phyloP scores from a whole-genome alignment of 2,113 vertebrate species.

The Connochaetes taurinus region DNA sequence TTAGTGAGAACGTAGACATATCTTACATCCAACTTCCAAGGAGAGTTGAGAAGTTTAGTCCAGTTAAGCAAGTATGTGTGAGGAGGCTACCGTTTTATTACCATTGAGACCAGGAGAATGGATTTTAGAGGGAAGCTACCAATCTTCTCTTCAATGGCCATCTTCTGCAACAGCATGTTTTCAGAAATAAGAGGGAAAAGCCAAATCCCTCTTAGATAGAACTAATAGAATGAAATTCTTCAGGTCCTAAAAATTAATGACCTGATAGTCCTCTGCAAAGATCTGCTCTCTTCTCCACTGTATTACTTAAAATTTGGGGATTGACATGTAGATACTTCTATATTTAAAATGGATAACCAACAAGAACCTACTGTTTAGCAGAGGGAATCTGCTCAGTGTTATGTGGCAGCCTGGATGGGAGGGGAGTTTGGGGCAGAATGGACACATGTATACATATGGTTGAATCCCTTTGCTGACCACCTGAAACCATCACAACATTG shows the following conservation, averaged over 20 bases:
- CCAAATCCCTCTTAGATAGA: neutral
- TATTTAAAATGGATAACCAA: neutral
- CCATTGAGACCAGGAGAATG: too few relatives aligned
- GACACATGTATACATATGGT: neutral
- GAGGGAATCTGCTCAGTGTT: neutral
- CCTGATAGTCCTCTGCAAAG: neutral
- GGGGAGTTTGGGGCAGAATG: neutral
- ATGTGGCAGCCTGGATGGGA: neutral
- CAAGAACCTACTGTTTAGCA: neutral
- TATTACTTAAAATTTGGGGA: neutral
- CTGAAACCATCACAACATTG: neutral
- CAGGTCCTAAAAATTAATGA: neutral
- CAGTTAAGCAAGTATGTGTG: too few relatives aligned
- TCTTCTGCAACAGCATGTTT: neutral
- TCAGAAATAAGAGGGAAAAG: neutral
- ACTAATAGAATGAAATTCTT: neutral
- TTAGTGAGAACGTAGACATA: rapidly evolving
- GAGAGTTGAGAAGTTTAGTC: neutral
- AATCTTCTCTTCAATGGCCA: neutral
- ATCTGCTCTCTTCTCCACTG: neutral
- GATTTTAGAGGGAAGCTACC: neutral
- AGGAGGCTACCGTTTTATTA: neutral
- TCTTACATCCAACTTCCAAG: neutral
- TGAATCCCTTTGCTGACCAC: neutral
- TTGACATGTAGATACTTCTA: neutral